phyloP scores from a whole-genome alignment of 2,113 vertebrate genomes.

The Gymnobelideus leadbeateri region DNA sequence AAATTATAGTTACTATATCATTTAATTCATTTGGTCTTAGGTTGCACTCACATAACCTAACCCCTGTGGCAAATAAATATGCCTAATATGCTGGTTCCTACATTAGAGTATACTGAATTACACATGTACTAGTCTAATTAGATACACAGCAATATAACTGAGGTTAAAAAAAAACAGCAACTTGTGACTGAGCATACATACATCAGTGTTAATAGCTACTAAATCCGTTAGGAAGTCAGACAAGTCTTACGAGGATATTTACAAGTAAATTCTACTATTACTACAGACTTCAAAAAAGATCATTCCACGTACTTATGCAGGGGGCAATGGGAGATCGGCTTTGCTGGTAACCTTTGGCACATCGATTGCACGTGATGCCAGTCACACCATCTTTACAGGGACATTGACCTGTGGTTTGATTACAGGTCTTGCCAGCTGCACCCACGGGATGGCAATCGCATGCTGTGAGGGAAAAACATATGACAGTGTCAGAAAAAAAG shows the following conservation, averaged over 20 bases:
- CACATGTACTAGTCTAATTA: not conserved
- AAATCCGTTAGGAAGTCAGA: not conserved
- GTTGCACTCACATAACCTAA: not conserved
- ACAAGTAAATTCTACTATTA: not conserved
- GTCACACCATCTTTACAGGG: slow-evolving; percentile 99
- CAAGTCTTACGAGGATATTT: not conserved
- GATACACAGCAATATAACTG: not conserved
- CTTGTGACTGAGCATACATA: not conserved
- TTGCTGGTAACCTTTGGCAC: slow-evolving; percentile 99
- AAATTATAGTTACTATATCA: not conserved
- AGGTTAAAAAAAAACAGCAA: not conserved
- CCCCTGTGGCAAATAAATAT: not conserved
- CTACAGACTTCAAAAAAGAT: not conserved
- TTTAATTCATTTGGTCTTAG: not conserved
- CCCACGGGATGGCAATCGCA: slow-evolving; percentile 99
- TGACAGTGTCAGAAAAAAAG: slow-evolving; percentile 83
- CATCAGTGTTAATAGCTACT: not conserved
- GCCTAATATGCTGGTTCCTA: not conserved
- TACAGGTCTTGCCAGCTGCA: slow-evolving; percentile 98
- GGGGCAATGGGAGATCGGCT: slow-evolving; percentile 99
- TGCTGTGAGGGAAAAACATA: slow-evolving; percentile 89
- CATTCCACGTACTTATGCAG: slow-evolving; percentile 95
- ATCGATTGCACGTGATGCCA: slow-evolving; percentile 98
- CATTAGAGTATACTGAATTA: not conserved
- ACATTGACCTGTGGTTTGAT: slow-evolving; percentile 99